These are phyloP conservation scores for Contarinia nasturtii DNA, from an alignment of 1,140 invertebrate species.

Conservation along the genomic window DNA sequence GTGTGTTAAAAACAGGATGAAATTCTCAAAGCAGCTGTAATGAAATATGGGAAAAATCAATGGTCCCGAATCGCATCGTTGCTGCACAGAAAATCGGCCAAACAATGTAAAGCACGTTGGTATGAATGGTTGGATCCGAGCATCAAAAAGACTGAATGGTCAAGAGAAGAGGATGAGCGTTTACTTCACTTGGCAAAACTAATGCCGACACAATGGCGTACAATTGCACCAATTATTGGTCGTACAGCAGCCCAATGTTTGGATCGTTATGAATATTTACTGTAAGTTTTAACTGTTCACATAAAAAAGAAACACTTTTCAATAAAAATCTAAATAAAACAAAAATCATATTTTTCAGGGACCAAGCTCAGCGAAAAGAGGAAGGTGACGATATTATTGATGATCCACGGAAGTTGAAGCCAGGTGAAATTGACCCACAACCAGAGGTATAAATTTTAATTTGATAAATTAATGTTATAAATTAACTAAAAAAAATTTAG, in stretches of 20 bases:
- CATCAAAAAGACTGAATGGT: constrained; percentile 99
- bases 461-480: no score
- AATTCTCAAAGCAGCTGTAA: constrained; percentile 98
- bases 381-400: constrained; percentile 81
- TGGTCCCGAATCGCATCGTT: constrained; percentile 99
- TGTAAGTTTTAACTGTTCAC: constrained; percentile 37
- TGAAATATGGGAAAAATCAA: constrained; percentile 99
- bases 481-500: no score
- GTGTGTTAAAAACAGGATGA: constrained; percentile 87
- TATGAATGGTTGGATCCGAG: constrained; percentile 99
- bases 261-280: constrained; percentile 89
- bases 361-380: constrained; percentile 96
- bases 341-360: constrained; percentile 31
- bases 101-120: constrained; percentile 99
- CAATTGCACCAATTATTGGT: constrained; percentile 97
- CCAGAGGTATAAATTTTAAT: no score
- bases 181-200: constrained; percentile 92
- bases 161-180: constrained; percentile 97
- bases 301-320: constrained; percentile 5
- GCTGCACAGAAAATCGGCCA: constrained; percentile 95
- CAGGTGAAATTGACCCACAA: constrained; percentile 98
- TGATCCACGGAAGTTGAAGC: constrained; percentile 91
- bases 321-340: not conserved
- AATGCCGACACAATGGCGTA: constrained; percentile 99
- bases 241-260: constrained; percentile 96